These are phyloP conservation scores for Anguilla marmorata DNA, from an alignment of 2,797 vertebrate genomes.

Conservation along the genomic window DNA sequence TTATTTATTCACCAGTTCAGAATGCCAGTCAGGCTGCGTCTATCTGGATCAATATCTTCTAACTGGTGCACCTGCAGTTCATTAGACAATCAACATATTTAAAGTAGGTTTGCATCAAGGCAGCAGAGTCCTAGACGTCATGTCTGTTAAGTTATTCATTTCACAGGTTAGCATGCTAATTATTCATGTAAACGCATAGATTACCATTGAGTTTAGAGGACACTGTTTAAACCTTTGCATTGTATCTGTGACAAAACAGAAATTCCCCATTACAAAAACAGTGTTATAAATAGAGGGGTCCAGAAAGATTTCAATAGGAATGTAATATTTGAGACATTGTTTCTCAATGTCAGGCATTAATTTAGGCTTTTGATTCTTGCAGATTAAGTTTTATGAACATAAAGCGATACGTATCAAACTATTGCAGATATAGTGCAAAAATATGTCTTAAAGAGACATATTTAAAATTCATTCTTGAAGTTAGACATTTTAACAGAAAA, in stretches of 20 bases:
- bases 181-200: background rate
- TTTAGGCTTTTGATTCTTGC: background rate
- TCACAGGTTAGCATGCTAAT: no score
- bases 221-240: background rate
- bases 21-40: no score
- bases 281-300: background rate
- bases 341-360: background rate
- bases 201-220: background rate
- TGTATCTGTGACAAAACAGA: background rate
- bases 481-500: background rate
- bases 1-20: no score
- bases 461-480: background rate
- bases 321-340: background rate
- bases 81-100: no score
- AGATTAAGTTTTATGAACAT: background rate
- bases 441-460: background rate
- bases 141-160: no score
- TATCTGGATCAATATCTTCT: no score
- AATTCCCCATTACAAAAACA: background rate
- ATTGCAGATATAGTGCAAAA: conserved; percentile 5
- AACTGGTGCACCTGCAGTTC: no score
- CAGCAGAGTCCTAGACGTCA: no score
- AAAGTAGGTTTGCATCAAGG: no score
- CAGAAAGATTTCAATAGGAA: no score
- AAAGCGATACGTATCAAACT: conserved; percentile 40